Conservation (phyloP, 2,113 vertebrate genomes). For the Cacatua alba region DNA sequence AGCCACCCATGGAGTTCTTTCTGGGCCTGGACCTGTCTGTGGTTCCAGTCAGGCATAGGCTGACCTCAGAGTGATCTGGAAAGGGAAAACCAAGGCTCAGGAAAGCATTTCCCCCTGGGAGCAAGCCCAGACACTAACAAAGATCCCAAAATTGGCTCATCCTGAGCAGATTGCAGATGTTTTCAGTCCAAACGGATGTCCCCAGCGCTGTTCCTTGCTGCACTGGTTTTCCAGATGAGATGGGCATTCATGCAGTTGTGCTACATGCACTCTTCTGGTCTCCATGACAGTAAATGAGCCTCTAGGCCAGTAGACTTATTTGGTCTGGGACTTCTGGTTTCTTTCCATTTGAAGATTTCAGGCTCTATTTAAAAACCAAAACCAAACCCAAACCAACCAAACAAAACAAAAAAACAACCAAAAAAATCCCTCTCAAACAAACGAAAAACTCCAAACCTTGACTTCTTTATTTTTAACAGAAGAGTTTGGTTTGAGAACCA, state of each 20-base stretch:
- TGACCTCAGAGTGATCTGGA: neutral
- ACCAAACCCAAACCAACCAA: neutral
- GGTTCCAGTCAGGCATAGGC: fast-evolving
- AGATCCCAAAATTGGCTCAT: neutral
- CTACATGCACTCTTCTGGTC: neutral
- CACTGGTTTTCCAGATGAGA: neutral
- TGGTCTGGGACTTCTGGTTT: neutral
- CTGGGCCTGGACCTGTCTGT: too few relatives aligned
- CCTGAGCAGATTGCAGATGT: neutral
- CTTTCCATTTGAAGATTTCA: neutral
- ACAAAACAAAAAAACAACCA: neutral
- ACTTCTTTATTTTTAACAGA: neutral
- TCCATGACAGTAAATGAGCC: neutral
- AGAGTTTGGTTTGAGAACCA: neutral
- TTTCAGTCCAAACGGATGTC: neutral
- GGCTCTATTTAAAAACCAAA: neutral
- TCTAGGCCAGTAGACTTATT: neutral
- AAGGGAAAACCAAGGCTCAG: neutral
- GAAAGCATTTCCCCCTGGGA: neutral
- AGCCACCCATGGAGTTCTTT: neutral
- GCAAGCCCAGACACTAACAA: neutral
- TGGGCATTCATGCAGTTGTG: neutral
- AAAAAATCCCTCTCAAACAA: neutral
- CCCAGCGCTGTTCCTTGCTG: neutral
- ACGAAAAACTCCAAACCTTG: neutral